These are phyloP conservation scores for Syngnathus rostellatus DNA, from an alignment of 2,797 vertebrate species.

Conservation along the genomic window DNA sequence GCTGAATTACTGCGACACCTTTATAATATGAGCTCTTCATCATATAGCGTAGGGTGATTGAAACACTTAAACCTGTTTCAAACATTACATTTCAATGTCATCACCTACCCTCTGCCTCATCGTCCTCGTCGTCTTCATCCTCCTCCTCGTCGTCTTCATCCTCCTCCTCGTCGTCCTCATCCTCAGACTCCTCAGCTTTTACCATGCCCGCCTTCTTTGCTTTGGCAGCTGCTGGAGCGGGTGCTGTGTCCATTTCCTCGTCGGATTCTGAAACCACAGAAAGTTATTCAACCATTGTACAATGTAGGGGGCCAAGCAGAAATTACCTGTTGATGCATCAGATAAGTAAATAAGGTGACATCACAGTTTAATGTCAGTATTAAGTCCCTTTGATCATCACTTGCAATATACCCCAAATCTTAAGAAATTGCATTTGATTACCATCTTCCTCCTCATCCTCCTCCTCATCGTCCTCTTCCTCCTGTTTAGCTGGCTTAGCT, in stretches of 20 bases:
- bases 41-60: neutral
- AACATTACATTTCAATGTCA: neutral
- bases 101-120: constrained; percentile 62
- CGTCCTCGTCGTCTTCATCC: constrained; percentile 67
- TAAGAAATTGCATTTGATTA: neutral
- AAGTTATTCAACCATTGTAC: neutral
- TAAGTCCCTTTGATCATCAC: constrained; percentile 73
- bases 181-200: constrained; percentile 80
- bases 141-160: constrained; percentile 52
- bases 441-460: constrained; percentile 40
- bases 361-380: constrained; percentile 55
- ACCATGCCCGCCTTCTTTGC: constrained; percentile 81
- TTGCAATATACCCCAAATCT: neutral
- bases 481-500: constrained; percentile 44
- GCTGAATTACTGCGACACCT: neutral
- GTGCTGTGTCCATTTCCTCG: constrained; percentile 85
- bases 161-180: constrained; percentile 78
- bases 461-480: constrained; percentile 39
- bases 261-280: constrained; percentile 72
- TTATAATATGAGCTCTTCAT: neutral
- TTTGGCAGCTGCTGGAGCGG: constrained; percentile 58
- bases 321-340: constrained; percentile 23
- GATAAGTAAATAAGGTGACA: constrained; percentile 37
- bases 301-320: no score
- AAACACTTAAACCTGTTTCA: no score